Percentiles rank a stretch among this genome's conserved stretches.
Evolutionary conservation across 2,888 invertebrate species (phyloP).

Genomic region (Alitta virens): DNA sequence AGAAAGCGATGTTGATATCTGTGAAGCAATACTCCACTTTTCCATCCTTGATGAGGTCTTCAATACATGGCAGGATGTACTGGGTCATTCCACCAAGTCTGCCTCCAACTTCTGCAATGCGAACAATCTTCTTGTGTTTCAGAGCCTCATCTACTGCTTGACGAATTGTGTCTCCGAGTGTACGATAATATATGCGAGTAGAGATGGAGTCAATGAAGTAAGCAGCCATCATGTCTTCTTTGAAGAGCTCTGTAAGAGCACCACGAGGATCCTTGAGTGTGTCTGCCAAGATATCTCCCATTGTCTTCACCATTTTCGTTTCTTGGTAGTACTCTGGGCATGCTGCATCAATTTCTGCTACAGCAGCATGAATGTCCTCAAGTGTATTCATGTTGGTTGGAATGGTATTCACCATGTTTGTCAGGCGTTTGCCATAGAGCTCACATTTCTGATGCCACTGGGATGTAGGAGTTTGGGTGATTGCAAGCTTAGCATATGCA

Average conservation of each 20-base stretch:
- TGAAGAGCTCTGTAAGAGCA: slow-evolving; percentile 15
- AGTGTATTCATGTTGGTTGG: neutral
- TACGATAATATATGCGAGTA: slow-evolving; percentile 11
- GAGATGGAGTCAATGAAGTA: slow-evolving; percentile 17
- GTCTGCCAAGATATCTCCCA: slow-evolving; percentile 11
- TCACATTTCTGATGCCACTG: neutral
- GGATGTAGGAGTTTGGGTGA: neutral
- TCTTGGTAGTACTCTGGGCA: slow-evolving; percentile 8
- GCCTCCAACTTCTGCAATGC: slow-evolving; percentile 16
- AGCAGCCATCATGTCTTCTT: slow-evolving; percentile 9
- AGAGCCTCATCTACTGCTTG: slow-evolving; percentile 4
- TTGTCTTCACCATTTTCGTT: slow-evolving; percentile 8
- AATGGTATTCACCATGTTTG: neutral
- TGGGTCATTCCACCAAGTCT: slow-evolving; percentile 15
- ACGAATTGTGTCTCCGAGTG: slow-evolving; percentile 3
- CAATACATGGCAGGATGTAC: slow-evolving; percentile 3
- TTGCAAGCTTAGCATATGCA: slow-evolving; percentile 5
- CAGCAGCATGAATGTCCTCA: too few species aligned
- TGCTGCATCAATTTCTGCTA: neutral
- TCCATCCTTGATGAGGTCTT: slow-evolving; percentile 10
- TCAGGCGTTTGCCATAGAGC: neutral
- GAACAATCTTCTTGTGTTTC: slow-evolving; percentile 10
- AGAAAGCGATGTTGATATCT: slow-evolving; percentile 17
- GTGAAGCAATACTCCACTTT: slow-evolving; percentile 14
- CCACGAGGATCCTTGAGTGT: slow-evolving; percentile 8